Evolutionary conservation across 2,888 invertebrate genomes (phyloP).

Genomic region (Heliconius ismenius): DNA sequence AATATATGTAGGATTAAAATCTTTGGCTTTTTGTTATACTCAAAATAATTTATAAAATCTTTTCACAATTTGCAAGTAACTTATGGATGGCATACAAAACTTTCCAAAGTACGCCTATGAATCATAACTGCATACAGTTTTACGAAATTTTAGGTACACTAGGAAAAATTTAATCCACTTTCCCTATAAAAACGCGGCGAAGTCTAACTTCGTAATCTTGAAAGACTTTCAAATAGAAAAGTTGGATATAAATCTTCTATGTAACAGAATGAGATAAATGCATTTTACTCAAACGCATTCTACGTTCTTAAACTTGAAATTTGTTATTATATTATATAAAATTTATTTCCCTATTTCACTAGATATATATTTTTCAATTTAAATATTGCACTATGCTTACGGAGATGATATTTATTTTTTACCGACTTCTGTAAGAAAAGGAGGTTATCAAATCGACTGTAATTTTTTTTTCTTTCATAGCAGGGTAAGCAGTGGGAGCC

Average conservation of each 20-base stretch:
- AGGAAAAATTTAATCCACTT: slow-evolving; percentile 78
- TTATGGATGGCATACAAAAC: slow-evolving; percentile 77
- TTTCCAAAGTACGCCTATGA: slow-evolving; percentile 75
- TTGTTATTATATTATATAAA: neutral
- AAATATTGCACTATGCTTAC: neutral
- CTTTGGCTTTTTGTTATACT: neutral
- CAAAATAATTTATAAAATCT: neutral
- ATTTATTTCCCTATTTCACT: neutral
- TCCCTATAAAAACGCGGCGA: slow-evolving; percentile 68
- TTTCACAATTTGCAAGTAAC: slow-evolving; percentile 55
- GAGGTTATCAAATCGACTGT: too few species aligned
- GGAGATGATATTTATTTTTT: too few species aligned
- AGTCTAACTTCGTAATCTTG: slow-evolving; percentile 67
- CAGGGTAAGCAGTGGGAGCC: neutral
- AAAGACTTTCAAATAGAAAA: slow-evolving; percentile 67
- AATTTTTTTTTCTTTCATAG: neutral
- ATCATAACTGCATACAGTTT: slow-evolving; percentile 73
- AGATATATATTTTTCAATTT: neutral
- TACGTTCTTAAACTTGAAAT: slow-evolving; percentile 19
- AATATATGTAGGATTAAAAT: too few species aligned
- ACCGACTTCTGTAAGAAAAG: too few species aligned
- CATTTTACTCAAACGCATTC: slow-evolving; percentile 40
- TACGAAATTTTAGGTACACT: slow-evolving; percentile 74
- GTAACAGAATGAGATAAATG: slow-evolving; percentile 42
- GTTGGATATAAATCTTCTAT: slow-evolving; percentile 55